phyloP scores from a whole-genome alignment of 2,797 vertebrate species.

The Sebastes steindachneri region DNA sequence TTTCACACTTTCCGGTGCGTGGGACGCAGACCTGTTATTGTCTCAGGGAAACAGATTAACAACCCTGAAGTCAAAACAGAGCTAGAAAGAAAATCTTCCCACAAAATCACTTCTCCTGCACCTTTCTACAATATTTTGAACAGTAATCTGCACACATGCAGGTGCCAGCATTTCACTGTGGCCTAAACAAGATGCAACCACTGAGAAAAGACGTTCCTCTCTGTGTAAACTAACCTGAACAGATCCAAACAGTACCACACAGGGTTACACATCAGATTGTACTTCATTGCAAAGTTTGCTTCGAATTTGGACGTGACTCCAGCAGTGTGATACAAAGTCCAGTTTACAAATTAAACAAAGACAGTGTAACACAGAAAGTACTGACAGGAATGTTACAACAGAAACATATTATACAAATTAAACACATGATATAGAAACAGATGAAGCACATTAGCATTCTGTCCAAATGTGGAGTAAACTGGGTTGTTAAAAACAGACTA shows the following conservation, averaged over 20 bases:
- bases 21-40: background rate
- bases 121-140: background rate
- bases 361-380: background rate
- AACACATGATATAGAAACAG: background rate
- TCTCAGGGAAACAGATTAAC: background rate
- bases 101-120: background rate
- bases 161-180: background rate
- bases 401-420: no score
- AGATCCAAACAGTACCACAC: background rate
- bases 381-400: background rate
- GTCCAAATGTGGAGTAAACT: background rate
- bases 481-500: background rate
- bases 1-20: background rate
- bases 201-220: background rate
- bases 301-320: background rate
- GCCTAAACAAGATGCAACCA: background rate
- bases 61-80: constrained; percentile 3
- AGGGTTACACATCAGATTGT: background rate
- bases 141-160: background rate
- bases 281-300: background rate
- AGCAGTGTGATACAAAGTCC: background rate
- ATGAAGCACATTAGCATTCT: background rate
- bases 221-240: background rate
- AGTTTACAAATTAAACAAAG: background rate
- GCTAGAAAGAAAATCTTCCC: background rate